phyloP scores from a whole-genome alignment of 2,113 vertebrate genomes.

The Haliaeetus leucogaster region DNA sequence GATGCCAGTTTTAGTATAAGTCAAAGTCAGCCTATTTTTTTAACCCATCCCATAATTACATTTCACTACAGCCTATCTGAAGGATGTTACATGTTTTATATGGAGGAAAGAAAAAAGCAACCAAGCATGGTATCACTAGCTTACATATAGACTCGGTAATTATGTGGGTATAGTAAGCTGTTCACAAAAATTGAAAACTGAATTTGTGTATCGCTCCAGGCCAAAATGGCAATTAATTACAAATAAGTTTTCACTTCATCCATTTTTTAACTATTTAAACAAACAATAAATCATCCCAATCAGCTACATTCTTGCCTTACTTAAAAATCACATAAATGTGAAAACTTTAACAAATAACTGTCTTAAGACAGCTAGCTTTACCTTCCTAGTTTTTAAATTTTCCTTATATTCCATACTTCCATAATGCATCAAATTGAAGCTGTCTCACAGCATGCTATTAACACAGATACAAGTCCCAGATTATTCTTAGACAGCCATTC shows the following conservation, averaged over 20 bases:
- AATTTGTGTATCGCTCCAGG: background rate
- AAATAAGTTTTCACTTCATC: background rate
- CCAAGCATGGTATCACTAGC: background rate
- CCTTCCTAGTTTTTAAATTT: background rate
- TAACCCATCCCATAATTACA: background rate
- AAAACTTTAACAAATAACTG: background rate
- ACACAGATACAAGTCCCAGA: background rate
- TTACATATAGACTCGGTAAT: background rate
- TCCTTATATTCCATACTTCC: background rate
- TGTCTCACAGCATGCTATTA: background rate
- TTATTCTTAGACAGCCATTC: background rate
- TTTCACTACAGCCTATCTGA: background rate
- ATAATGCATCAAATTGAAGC: background rate
- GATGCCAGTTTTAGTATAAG: background rate
- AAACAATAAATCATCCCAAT: background rate
- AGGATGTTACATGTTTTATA: background rate
- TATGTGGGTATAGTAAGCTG: background rate
- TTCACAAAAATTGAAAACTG: background rate
- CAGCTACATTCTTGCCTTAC: background rate
- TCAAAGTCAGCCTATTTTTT: background rate
- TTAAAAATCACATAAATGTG: background rate
- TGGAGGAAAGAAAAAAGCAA: background rate
- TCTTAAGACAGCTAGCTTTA: background rate
- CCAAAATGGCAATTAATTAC: background rate
- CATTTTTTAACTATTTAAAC: slow-evolving; percentile 1